Evolutionary conservation across 1,140 invertebrate species (phyloP).

Genomic region (Drosophila repleta): DNA sequence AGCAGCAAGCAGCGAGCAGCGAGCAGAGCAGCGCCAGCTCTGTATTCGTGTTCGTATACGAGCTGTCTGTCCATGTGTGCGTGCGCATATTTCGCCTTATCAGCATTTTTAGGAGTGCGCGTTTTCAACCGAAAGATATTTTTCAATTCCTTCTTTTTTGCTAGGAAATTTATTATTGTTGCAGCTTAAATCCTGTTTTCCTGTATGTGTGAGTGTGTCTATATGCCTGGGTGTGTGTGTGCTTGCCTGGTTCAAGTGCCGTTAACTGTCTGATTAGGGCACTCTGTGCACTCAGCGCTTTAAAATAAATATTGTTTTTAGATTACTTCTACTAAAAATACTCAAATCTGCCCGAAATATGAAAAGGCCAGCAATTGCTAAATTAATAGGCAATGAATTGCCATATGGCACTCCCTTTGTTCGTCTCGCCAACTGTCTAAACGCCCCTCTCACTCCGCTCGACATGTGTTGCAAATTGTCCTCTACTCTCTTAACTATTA

Average conservation of each 20-base stretch:
- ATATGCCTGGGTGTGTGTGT: slow-evolving; percentile 30
- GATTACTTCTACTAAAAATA: slow-evolving; percentile 64
- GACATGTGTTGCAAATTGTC: slow-evolving; percentile 52
- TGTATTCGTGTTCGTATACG: slow-evolving; percentile 10
- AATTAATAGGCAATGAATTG: slow-evolving; percentile 65
- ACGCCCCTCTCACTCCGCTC: slow-evolving; percentile 37
- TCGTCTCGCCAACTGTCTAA: slow-evolving; percentile 8
- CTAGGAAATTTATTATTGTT: slow-evolving; percentile 73
- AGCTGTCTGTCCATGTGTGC: slow-evolving; percentile 25
- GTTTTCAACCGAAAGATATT: slow-evolving; percentile 53
- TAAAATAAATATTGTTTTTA: slow-evolving; percentile 82
- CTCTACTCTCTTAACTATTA: slow-evolving; percentile 13
- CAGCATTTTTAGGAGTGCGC: slow-evolving; percentile 72
- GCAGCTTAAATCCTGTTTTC: slow-evolving; percentile 75
- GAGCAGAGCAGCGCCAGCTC: slow-evolving; percentile 16
- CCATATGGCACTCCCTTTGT: slow-evolving; percentile 52
- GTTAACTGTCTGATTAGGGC: slow-evolving; percentile 81
- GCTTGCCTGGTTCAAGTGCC: slow-evolving; percentile 47
- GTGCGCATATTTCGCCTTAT: slow-evolving; percentile 76
- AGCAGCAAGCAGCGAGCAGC: slow-evolving; percentile 22
- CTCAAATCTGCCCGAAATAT: slow-evolving; percentile 44
- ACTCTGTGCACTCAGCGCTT: slow-evolving; percentile 61
- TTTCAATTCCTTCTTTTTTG: slow-evolving; percentile 62
- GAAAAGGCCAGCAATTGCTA: slow-evolving; percentile 50
- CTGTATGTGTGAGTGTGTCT: slow-evolving; percentile 25